Evolutionary conservation across 2,888 invertebrate genomes (phyloP), one percentile per base, ranked within the genome.

Genomic region (Hyposoter didymator): DNA sequence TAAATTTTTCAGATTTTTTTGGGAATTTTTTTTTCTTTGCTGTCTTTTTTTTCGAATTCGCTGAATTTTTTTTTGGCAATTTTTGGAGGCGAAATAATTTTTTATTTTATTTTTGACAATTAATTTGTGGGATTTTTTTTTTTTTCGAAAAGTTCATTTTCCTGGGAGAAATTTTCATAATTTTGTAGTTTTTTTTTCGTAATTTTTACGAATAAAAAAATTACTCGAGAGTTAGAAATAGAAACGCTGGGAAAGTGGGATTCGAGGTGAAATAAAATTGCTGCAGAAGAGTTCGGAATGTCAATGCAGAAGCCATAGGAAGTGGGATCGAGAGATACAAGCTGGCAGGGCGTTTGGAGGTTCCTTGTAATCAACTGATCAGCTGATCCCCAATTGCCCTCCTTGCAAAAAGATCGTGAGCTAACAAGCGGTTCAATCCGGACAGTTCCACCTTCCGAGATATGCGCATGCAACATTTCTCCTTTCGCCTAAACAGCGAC

Each of bases 251-350:
- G 10, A 28, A 59, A 14, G 28, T 28, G 59, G 1, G 59, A 1
- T 59, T 59, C 59, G 28, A 28, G 59, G 28, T 28, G 14, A 4
- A 59, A 28, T 59, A 1, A 14, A 28, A 59, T 28, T 5, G 28
- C 14, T 12, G 28, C 28, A 6, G 28, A 59, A 59, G 28, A 59
- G 28, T 59, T 14, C 5, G 59, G 35, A 84, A 76, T 80, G 6
- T 32, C 35, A 70, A 59, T 52, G 35, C 32, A 14, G 84, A 80
- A 84, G 75, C 72, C 75, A 12, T 73, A 55, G n/a, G 8, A 70
- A 28, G 32, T 7, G 35, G 32, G 5, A 75, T 80, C 43, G 12
- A 22, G 39, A 17, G 28, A 14, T 14, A 49, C 22, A 32, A 66
- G 69, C 64, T 70, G 52, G n/a, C n/a, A n/a, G 22, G 70, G 64